Evolutionary conservation across 2,888 invertebrate species (phyloP), one percentile per base, ranked within the genome.

Genomic region (Chelonus formosanus): DNA sequence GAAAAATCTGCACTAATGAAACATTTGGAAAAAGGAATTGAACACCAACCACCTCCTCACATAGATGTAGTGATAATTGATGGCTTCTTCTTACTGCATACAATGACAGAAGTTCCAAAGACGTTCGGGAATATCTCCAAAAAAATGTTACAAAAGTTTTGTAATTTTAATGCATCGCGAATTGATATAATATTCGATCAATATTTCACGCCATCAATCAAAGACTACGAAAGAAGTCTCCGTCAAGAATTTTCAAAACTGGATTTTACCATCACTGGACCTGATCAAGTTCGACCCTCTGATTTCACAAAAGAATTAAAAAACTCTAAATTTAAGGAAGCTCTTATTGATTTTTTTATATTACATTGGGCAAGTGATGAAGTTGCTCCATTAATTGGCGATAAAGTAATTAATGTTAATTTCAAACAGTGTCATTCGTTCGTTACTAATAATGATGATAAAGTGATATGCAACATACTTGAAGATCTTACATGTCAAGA

Each of bases 341-440:
- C 76, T 56, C 40, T 78, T 6, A 75, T 76, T 2, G 68, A 73
- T 31, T 78, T 78, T 68, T 64, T 78, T 1, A 74, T 76, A 31
- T 68, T 73, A 20, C 71, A 77, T 71, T 78, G 76, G 77, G 62
- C 71, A 60, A 60, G 64, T 65, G 52, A 71, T 48, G 76, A 78
- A 50, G 71, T 76, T 71, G 70, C 69, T 7, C 4, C 71, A 34
- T 65, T 74, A 67, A 73, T 77, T 43, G 74, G 75, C 53, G 67
- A 65, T 20, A 77, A 76, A 69, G 68, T 48, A 57, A 73, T 78
- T 10, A 69, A 71, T 58, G 0, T 74, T n/a, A 73, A 52, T 53
- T 63, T 65, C 54, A 69, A 73, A 50, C 52, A 57, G 47, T 75
- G 72, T 70, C 73, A 73, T 43, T n/a, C n/a, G n/a, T n/a, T n/a